Evolutionary conservation across 2,888 invertebrate genomes (phyloP), one percentile per base, ranked within the genome.

Genomic region (Tethea ocularis): DNA sequence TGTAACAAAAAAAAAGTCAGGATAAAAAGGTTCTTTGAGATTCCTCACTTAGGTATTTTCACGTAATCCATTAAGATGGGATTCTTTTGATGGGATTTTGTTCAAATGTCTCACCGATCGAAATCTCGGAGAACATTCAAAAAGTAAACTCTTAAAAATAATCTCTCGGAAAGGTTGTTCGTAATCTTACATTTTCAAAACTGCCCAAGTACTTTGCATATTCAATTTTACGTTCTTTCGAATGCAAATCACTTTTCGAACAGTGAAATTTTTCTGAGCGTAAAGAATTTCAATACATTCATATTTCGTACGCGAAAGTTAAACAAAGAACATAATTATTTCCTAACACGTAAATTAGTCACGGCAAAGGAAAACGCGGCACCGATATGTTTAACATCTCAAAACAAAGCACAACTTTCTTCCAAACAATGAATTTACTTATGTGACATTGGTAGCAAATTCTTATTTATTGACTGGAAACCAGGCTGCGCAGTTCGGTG

Each of bases 361-460:
- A 87, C 86, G 85, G 84, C 69, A 69, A 79, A 78, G 79, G 82
- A 85, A 87, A 87, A 85, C 82, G 71, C 77, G 74, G 66, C 78
- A 77, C 76, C 73, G 77, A 87, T 89, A 86, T 83, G 84, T 85
- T 86, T 81, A 78, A 85, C 72, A 71, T 68, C 82, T 75, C 83
- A 81, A 87, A 88, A 91, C 91, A 91, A 91, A 83, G 79, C 66
- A 72, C 59, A 78, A 85, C 90, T 91, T 91, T 91, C 90, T 83
- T 87, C 78, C 68, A 62, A 68, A 74, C 71, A 79, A 82, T 75
- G 77, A 85, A 86, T 88, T 83, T 83, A 85, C 80, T 66, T 72
- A 75, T 69, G 70, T 64, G 55, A 68, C 74, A 70, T 72, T 68
- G 68, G 70, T 68, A 72, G 78, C 73, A 73, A 69, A 78, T 71